Base-by-base conservation (phyloP, 2,113 vertebrate species). In the Ranitomeya imitator region DNA sequence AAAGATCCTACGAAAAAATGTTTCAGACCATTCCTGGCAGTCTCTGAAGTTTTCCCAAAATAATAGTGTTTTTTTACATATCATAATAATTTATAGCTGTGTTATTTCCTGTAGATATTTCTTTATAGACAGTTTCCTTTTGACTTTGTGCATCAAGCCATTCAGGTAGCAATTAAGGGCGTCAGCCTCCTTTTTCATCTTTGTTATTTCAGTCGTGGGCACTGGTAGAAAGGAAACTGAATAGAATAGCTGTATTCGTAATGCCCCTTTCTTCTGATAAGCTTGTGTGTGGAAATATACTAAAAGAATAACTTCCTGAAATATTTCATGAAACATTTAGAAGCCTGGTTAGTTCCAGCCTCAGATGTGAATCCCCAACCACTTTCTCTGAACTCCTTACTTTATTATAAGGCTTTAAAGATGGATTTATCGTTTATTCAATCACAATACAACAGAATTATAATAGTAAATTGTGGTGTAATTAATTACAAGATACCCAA, bases 241-340 rank as follows among this genome's bases (percentile, higher is more conserved):
- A 93, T 92, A 94, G 94, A 93, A 94, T 94, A 94, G 92, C 89
- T 63, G 93, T 92, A 94, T 93, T 93, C 91, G 94, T 94, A 92
- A 85, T 91, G 90, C 91, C 91, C 92, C 92, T 89, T 89, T 93
- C 59, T 91, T 87, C 93, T 93, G 95, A 95, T 94, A 95, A 45
- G 94, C 81, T 78, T 93, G 93, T 94, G 92, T 94, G 93, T 96
- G 94, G 95, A 96, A 96, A 94, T 92, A 94, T 94, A 94, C 93
- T 93, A 93, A 78, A 94, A 94, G 94, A 95, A 96, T 94, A 95
- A 94, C 95, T 96, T 96, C 95, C 95, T 94, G 94, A 95, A 94
- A 88, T 88, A 88, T 88, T 88, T 88, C 59, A 78, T 92, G 91
- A 93, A 94, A 91, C 92, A 92, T 65, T 91, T 83, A 83, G 85